phyloP scores from a whole-genome alignment of 2,797 vertebrate genomes.

The Lepilemur ruficaudatus region DNA sequence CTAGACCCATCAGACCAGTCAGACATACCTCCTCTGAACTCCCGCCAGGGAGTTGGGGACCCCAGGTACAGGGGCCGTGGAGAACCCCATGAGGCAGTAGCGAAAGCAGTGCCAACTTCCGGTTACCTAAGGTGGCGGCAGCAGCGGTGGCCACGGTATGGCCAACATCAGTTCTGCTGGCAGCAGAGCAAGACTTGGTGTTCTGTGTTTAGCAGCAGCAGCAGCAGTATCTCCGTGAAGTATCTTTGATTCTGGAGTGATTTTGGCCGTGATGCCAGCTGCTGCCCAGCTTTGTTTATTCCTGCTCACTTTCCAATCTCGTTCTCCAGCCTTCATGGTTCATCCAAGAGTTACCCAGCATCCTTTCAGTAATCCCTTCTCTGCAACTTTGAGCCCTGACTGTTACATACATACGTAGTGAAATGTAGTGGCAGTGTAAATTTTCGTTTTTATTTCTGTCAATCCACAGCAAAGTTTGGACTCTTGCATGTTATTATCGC shows the following conservation, averaged over 20 bases:
- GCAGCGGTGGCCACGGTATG: accelerated
- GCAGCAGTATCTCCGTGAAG: neutral
- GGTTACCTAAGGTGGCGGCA: neutral
- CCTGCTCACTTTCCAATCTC: neutral
- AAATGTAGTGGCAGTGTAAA: neutral
- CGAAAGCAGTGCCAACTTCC: neutral
- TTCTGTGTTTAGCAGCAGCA: neutral
- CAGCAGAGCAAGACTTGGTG: neutral
- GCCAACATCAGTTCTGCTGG: neutral
- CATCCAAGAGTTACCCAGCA: neutral
- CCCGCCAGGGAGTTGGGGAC: neutral
- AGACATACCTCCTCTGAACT: neutral
- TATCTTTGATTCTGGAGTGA: neutral
- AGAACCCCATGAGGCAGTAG: accelerated
- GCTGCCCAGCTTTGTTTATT: neutral
- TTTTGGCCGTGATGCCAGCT: neutral
- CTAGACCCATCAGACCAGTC: accelerated
- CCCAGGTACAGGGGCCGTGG: neutral
- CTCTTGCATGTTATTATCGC: neutral
- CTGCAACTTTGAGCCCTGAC: neutral
- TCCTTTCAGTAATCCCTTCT: neutral
- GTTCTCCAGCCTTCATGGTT: neutral
- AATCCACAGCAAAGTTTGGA: neutral
- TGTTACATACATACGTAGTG: neutral
- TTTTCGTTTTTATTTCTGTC: neutral